Conservation (phyloP, 2,113 vertebrate species). For the Philantomba maxwellii region DNA sequence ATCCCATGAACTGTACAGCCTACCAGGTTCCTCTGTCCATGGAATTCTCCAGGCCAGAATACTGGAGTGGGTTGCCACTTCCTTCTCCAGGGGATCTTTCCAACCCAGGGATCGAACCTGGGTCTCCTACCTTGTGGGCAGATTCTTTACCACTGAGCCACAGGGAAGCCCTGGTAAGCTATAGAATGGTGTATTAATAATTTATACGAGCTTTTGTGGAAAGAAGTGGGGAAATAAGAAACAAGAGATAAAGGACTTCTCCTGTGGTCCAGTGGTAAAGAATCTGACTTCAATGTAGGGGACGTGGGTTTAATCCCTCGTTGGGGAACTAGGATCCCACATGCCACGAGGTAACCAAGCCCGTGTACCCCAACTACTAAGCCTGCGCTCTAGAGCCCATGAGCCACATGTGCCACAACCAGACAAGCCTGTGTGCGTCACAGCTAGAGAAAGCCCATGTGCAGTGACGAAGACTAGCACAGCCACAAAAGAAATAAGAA, state of each 20-base stretch:
- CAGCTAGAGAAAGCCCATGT: neutral
- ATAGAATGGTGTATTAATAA: neutral
- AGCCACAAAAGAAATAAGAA: neutral
- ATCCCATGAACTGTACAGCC: neutral
- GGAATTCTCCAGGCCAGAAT: neutral
- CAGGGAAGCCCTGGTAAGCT: neutral
- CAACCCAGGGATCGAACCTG: neutral
- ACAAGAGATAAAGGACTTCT: neutral
- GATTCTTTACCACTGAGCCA: neutral
- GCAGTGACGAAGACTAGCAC: neutral
- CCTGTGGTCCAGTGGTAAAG: neutral
- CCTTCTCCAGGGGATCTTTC: neutral
- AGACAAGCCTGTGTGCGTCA: neutral
- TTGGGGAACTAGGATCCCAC: neutral
- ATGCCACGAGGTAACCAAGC: neutral
- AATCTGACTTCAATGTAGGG: neutral
- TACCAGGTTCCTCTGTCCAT: neutral
- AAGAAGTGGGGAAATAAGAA: neutral
- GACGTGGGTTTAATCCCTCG: neutral
- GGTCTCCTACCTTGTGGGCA: neutral
- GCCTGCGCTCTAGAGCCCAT: rapidly evolving
- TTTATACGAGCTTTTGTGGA: neutral
- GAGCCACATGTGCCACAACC: neutral
- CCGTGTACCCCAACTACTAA: neutral
- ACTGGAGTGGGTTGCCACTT: neutral